These are phyloP conservation scores for Ochropleura plecta DNA, from an alignment of 2,888 invertebrate species.

Conservation along the genomic window DNA sequence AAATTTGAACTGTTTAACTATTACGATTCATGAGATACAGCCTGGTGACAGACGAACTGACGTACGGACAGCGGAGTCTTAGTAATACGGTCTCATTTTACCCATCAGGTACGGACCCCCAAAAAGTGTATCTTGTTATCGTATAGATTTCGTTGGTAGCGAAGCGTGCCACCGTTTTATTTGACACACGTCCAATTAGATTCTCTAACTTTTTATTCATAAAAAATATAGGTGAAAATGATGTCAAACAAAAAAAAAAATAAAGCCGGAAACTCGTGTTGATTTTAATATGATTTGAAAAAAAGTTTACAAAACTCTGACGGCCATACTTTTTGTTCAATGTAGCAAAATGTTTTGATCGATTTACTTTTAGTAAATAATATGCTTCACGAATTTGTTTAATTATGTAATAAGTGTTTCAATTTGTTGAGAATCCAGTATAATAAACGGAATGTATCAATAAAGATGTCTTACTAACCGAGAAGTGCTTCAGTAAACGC, in stretches of 20 bases:
- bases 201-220: slow-evolving; percentile 66
- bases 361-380: background rate
- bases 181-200: slow-evolving; percentile 75
- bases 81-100: no score
- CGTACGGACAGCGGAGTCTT: no score
- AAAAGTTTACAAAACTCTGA: slow-evolving; percentile 19
- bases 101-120: no score
- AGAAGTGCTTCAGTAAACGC: slow-evolving; percentile 40
- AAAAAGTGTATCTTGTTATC: slow-evolving; percentile 64
- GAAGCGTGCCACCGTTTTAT: slow-evolving; percentile 66
- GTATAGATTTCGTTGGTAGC: slow-evolving; percentile 66
- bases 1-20: no score
- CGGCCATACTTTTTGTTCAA: slow-evolving; percentile 10
- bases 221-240: slow-evolving; percentile 65
- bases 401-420: background rate
- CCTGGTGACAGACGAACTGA: no score
- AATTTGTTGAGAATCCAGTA: background rate
- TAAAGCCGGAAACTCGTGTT: slow-evolving; percentile 25
- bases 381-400: slow-evolving; percentile 1
- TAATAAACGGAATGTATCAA: slow-evolving; percentile 23
- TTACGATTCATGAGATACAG: no score
- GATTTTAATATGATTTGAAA: slow-evolving; percentile 32
- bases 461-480: slow-evolving; percentile 39
- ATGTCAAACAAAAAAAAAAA: slow-evolving; percentile 52
- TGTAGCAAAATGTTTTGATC: background rate